phyloP scores from a whole-genome alignment of 2,113 vertebrate genomes.

The Glaucidium brasilianum region DNA sequence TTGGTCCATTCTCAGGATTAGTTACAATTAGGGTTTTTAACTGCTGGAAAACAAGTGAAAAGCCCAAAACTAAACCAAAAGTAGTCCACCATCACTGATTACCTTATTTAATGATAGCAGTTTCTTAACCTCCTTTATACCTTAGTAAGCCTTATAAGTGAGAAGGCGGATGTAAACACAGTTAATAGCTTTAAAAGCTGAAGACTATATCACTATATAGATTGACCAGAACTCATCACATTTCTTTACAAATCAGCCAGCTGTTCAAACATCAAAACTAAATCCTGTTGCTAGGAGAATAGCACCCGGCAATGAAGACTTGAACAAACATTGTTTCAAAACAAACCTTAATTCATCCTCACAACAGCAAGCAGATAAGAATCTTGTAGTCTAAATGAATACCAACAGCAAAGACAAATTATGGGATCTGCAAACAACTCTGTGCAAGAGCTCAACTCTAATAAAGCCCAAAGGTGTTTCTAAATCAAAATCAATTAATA shows the following conservation, averaged over 20 bases:
- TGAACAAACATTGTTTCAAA: constrained; percentile 28
- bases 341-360: constrained; percentile 44
- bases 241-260: constrained; percentile 33
- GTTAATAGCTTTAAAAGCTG: background rate
- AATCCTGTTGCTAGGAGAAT: constrained; percentile 55
- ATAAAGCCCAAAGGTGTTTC: constrained; percentile 12
- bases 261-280: constrained; percentile 55
- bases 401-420: constrained; percentile 46
- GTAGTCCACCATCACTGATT: background rate
- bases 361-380: constrained; percentile 34
- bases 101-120: background rate
- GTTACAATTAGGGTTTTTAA: background rate
- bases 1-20: background rate
- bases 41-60: background rate
- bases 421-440: constrained; percentile 47
- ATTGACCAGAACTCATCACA: constrained; percentile 20
- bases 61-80: background rate
- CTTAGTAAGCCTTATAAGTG: background rate
- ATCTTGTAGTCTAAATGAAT: constrained; percentile 32
- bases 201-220: background rate
- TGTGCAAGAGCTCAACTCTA: background rate
- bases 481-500: constrained; percentile 12
- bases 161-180: background rate
- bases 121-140: background rate
- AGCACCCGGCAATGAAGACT: constrained; percentile 11